Conservation (phyloP, 1,140 invertebrate genomes). For the Pseudomyrmex dendroicus region DNA sequence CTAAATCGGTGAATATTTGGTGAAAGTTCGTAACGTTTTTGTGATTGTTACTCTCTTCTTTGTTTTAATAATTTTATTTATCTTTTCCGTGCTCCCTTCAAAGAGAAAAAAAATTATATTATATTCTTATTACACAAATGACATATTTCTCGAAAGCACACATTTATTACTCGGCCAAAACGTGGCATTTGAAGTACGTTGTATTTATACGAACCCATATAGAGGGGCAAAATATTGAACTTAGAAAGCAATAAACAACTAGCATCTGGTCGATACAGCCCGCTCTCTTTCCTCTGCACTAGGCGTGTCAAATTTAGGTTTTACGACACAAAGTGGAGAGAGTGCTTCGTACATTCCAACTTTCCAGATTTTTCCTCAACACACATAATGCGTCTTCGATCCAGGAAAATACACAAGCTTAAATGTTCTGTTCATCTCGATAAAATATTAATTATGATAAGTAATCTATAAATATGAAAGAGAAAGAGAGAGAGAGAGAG, state of each 20-base stretch:
- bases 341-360: background rate
- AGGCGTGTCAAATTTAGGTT: constrained; percentile 33
- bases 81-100: background rate
- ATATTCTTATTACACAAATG: background rate
- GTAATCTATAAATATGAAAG: too few species aligned
- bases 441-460: too few species aligned
- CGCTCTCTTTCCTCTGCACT: background rate
- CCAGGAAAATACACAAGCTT: background rate
- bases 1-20: background rate
- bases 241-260: constrained; percentile 32
- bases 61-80: background rate
- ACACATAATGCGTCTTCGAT: background rate
- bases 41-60: too few species aligned
- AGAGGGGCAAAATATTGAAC: constrained; percentile 27
- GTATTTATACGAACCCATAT: constrained; percentile 6
- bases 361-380: constrained; percentile 10
- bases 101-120: too few species aligned
- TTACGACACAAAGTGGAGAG: constrained; percentile 28
- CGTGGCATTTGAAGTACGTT: background rate
- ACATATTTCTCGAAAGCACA: background rate
- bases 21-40: background rate
- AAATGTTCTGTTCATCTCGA: background rate
- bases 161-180: background rate
- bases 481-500: too few species aligned
- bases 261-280: constrained; percentile 35